Percentiles rank a stretch among this genome's conserved stretches.
Evolutionary conservation across 2,888 invertebrate species (phyloP).

Genomic region (Chromoteleia sp.): DNA sequence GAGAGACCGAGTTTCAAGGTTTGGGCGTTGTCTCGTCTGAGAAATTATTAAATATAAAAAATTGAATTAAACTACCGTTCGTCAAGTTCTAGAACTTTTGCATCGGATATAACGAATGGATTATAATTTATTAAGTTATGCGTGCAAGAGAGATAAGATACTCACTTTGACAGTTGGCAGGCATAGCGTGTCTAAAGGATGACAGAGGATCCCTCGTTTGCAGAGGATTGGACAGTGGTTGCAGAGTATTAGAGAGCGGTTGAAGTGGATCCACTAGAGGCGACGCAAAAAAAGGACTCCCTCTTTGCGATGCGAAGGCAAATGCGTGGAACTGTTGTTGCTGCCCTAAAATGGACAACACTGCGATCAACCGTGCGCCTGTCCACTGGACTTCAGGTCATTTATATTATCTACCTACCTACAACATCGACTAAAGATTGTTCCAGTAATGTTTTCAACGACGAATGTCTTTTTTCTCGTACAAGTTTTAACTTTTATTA

Average conservation of each 20-base stretch:
- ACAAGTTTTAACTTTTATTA: too few relatives aligned
- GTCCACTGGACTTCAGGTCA: slow-evolving; percentile 86
- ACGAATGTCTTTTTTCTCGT: neutral
- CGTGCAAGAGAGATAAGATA: slow-evolving; percentile 79
- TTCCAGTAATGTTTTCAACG: neutral
- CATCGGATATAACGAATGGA: too few relatives aligned
- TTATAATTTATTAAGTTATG: neutral
- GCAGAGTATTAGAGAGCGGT: slow-evolving; percentile 82
- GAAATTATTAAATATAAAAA: too few relatives aligned
- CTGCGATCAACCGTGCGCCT: slow-evolving; percentile 86
- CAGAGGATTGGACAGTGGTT: slow-evolving; percentile 85
- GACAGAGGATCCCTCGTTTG: slow-evolving; percentile 93
- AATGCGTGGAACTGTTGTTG: slow-evolving; percentile 96
- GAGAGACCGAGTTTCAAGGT: neutral
- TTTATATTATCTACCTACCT: slow-evolving; percentile 55
- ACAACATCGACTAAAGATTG: slow-evolving; percentile 20
- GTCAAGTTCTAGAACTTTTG: neutral
- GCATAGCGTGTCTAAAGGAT: slow-evolving; percentile 95
- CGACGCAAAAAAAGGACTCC: slow-evolving; percentile 83
- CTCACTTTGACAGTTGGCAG: slow-evolving; percentile 96
- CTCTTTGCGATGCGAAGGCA: slow-evolving; percentile 89
- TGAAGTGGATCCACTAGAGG: slow-evolving; percentile 83
- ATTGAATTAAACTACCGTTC: too few relatives aligned
- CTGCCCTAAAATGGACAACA: slow-evolving; percentile 97
- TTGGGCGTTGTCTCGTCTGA: too few relatives aligned